These are phyloP conservation scores for Catotricha subobsoleta DNA, from an alignment of 2,888 invertebrate species.

Conservation along the genomic window DNA sequence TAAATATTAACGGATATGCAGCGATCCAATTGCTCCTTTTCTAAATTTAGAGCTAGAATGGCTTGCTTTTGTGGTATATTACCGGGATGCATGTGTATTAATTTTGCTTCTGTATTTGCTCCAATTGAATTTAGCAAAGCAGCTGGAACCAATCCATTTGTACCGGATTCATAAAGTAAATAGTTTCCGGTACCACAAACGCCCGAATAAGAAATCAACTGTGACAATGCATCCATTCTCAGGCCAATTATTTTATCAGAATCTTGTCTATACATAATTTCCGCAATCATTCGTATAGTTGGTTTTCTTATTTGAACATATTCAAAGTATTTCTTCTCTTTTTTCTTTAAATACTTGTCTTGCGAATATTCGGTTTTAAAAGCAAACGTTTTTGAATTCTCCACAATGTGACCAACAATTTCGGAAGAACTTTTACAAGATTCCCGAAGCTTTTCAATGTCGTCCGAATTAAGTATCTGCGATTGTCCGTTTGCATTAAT, in stretches of 20 bases:
- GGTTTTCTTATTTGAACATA: conserved; percentile 64
- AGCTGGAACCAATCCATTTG: conserved; percentile 68
- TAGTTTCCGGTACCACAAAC: conserved; percentile 59
- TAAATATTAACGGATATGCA: conserved; percentile 61
- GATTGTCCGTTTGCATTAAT: conserved; percentile 55
- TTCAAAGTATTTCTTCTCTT: conserved; percentile 83
- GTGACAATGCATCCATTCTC: conserved; percentile 74
- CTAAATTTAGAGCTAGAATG: conserved; percentile 62
- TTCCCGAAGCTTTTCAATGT: conserved; percentile 62
- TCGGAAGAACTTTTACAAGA: conserved; percentile 60
- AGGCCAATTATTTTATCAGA: conserved; percentile 56
- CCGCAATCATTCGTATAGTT: conserved; percentile 59
- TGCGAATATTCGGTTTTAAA: conserved; percentile 84
- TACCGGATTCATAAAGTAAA: conserved; percentile 75
- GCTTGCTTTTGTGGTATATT: conserved; percentile 65
- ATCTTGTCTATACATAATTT: conserved; percentile 69
- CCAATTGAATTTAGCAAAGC: conserved; percentile 65
- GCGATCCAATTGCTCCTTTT: conserved; percentile 45
- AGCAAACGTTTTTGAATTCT: conserved; percentile 79
- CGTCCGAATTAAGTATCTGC: conserved; percentile 64
- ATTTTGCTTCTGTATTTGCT: conserved; percentile 38
- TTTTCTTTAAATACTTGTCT: conserved; percentile 88
- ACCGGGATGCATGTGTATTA: conserved; percentile 64
- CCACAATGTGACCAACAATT: conserved; percentile 72
- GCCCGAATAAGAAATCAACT: conserved; percentile 67